Conservation (phyloP, 2,113 vertebrate species). For the Rhynchomys soricoides region DNA sequence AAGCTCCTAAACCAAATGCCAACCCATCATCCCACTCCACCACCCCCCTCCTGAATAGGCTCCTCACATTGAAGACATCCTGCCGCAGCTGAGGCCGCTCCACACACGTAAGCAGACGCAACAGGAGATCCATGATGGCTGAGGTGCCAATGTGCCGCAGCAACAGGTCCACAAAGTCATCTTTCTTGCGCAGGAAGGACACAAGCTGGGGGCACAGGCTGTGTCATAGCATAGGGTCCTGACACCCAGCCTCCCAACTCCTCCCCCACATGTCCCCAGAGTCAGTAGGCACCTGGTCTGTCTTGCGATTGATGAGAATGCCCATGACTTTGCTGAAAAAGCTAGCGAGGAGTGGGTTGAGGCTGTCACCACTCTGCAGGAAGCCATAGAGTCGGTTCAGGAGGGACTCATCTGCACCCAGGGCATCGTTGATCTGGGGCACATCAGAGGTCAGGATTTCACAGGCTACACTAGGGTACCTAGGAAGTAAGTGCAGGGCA, state of each 20-base stretch:
- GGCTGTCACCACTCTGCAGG: slow-evolving; percentile 78
- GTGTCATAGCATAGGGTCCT: neutral
- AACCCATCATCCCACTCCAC: fast-evolving
- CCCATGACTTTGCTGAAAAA: slow-evolving; percentile 89
- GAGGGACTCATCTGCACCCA: slow-evolving; percentile 84
- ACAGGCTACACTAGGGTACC: slow-evolving; percentile 86
- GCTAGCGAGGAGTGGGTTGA: slow-evolving; percentile 86
- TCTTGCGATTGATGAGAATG: slow-evolving; percentile 86
- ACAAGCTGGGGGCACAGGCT: slow-evolving; percentile 79
- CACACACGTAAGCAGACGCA: slow-evolving; percentile 86
- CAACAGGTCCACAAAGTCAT: slow-evolving; percentile 84
- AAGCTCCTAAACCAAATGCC: neutral
- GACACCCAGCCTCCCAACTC: fast-evolving
- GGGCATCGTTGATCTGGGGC: slow-evolving; percentile 85
- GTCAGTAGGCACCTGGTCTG: slow-evolving; percentile 80
- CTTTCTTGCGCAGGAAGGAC: slow-evolving; percentile 86
- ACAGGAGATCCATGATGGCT: slow-evolving; percentile 86
- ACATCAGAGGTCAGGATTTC: slow-evolving; percentile 86
- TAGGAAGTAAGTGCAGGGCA: neutral
- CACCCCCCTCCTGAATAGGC: fast-evolving
- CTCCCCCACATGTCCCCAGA: fast-evolving
- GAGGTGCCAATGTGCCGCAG: slow-evolving; percentile 86
- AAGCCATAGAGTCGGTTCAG: slow-evolving; percentile 85
- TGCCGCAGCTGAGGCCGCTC: slow-evolving; percentile 85
- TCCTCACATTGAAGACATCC: slow-evolving; percentile 84